Evolutionary conservation across 53 echinoderm and acorn worm species (phyloP).

Genomic region (Paracentrotus lividus): DNA sequence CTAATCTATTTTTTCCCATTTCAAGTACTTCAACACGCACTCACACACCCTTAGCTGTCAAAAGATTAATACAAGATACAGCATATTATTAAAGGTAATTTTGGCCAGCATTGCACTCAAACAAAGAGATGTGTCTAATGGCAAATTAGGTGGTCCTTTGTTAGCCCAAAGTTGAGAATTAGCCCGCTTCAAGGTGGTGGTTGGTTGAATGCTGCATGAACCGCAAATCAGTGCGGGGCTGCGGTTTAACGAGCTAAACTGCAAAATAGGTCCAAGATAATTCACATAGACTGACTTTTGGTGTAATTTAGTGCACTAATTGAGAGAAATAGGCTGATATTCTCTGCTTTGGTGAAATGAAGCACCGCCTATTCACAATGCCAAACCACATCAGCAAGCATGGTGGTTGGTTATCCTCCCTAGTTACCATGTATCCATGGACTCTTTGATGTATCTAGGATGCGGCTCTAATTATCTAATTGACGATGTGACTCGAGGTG

Average conservation of each 20-base stretch:
- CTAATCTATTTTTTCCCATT: slow-evolving; percentile 25
- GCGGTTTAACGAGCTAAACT: no score
- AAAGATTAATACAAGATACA: neutral
- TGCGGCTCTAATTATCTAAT: slow-evolving; percentile 13
- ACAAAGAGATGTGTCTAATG: neutral
- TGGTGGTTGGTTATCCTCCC: no score
- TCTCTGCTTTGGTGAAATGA: slow-evolving; percentile 8
- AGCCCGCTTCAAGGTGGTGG: neutral
- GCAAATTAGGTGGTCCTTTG: no score
- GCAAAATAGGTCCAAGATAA: no score
- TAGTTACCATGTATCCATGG: neutral
- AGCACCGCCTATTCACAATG: no score
- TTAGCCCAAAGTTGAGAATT: no score
- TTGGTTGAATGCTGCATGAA: neutral
- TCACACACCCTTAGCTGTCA: neutral
- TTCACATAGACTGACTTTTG: no score
- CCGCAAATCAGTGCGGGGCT: neutral
- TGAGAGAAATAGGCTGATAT: no score
- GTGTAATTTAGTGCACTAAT: no score
- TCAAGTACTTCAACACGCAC: neutral
- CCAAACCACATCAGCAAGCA: no score
- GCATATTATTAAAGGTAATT: neutral
- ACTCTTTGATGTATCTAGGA: slow-evolving; percentile 40
- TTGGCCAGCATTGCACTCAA: neutral
- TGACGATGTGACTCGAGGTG: slow-evolving; percentile 16